Percentiles rank a stretch among this genome's conserved stretches.
phyloP scores from a whole-genome alignment of 2,113 vertebrate genomes.

The Azemiops feae region DNA sequence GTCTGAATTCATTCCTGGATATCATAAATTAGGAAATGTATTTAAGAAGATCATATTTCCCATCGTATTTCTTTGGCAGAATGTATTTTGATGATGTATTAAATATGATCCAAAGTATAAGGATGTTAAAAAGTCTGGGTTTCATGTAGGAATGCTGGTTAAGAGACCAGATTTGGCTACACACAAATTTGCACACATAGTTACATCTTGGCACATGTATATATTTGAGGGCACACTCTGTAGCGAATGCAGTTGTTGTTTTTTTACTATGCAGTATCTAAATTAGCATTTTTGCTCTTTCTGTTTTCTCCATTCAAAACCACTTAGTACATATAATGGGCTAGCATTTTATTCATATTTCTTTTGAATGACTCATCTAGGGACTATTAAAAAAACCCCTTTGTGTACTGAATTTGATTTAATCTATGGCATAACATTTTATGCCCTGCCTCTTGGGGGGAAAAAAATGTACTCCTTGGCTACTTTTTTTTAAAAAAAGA shows the following conservation, averaged over 20 bases:
- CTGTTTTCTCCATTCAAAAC: not conserved
- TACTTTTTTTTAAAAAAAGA: too few relatives aligned
- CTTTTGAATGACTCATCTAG: not conserved
- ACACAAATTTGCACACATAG: not conserved
- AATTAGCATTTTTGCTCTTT: not conserved
- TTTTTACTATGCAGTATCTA: not conserved
- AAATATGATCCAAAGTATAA: not conserved
- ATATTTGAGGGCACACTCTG: not conserved
- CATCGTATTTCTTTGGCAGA: not conserved
- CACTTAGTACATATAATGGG: not conserved
- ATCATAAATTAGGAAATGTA: not conserved
- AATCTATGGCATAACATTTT: not conserved
- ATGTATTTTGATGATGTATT: not conserved
- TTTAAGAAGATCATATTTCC: not conserved
- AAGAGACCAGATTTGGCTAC: not conserved
- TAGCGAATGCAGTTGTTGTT: not conserved
- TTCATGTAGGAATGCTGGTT: not conserved
- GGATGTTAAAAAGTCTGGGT: not conserved
- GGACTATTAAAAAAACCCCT: not conserved
- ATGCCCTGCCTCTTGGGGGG: not conserved
- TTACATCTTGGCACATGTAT: not conserved
- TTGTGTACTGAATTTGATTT: not conserved
- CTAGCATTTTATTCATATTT: conserved; percentile 24
- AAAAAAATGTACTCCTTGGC: not conserved
- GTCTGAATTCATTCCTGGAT: not conserved